These are phyloP conservation scores for Polymixis flavicincta DNA, from an alignment of 2,888 invertebrate genomes.

Conservation along the genomic window DNA sequence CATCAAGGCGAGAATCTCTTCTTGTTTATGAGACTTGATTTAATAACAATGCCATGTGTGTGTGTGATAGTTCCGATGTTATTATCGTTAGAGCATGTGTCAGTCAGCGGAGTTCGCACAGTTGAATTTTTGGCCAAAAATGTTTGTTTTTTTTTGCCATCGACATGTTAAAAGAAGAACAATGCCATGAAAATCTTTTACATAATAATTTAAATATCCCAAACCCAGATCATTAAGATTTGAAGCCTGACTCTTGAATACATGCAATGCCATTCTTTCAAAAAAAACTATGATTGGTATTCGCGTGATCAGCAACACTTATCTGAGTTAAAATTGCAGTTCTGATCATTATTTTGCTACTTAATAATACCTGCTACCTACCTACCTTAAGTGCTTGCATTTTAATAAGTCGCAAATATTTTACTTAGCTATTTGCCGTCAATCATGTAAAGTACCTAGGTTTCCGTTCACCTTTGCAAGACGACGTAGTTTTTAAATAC, in stretches of 20 bases:
- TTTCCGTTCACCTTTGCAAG: conserved; percentile 11
- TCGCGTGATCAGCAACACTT: conserved; percentile 30
- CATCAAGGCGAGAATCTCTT: background rate
- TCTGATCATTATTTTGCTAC: conserved; percentile 6
- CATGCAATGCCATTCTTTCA: background rate
- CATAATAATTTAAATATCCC: background rate
- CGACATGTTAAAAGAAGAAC: no score
- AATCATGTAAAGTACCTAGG: conserved; percentile 4
- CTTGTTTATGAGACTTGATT: background rate
- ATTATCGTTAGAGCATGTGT: no score
- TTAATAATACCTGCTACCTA: conserved; percentile 5
- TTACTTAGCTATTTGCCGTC: conserved; percentile 7
- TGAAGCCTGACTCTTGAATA: background rate
- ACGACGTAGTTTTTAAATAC: background rate
- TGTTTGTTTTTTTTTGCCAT: no score
- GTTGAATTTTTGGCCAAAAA: no score
- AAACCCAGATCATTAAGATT: background rate
- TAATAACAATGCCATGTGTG: no score
- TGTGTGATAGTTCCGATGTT: no score
- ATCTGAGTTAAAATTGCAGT: background rate
- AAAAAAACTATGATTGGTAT: conserved; percentile 26
- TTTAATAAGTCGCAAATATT: conserved; percentile 25
- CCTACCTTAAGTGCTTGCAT: background rate
- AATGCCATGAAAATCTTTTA: background rate
- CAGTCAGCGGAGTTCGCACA: no score